These are phyloP conservation scores for Chrysaora quinquecirrha DNA, from an alignment of 30 jellyfish, hydroid and myxozoan genomes.

Conservation along the genomic window DNA sequence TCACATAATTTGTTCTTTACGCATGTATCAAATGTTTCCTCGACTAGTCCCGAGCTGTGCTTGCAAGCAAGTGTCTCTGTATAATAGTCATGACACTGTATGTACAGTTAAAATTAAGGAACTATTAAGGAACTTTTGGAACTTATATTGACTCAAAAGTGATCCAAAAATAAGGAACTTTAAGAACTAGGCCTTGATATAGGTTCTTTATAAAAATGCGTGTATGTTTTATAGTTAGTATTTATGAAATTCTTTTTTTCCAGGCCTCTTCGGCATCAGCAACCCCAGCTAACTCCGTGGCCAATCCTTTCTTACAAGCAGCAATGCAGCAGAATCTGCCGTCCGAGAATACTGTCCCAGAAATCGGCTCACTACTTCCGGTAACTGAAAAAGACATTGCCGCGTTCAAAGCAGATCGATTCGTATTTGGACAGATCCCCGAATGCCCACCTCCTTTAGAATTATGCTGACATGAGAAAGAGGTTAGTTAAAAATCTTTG, in stretches of 20 bases:
- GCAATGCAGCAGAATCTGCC: slow-evolving; percentile 24
- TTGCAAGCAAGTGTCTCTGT: too few relatives aligned
- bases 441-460: slow-evolving; percentile 81
- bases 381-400: slow-evolving; percentile 52
- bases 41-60: too few relatives aligned
- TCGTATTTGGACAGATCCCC: slow-evolving; percentile 59
- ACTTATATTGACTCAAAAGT: too few relatives aligned
- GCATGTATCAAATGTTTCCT: too few relatives aligned
- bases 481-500: neutral
- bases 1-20: too few relatives aligned
- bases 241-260: neutral
- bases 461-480: slow-evolving; percentile 29
- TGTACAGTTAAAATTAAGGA: too few relatives aligned
- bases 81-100: too few relatives aligned
- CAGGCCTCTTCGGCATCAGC: slow-evolving; percentile 12
- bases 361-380: slow-evolving; percentile 30
- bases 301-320: slow-evolving; percentile 57
- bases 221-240: neutral
- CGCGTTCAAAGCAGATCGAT: slow-evolving; percentile 63
- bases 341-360: slow-evolving; percentile 30
- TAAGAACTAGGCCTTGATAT: too few relatives aligned
- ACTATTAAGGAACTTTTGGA: too few relatives aligned
- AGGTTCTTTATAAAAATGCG: too few relatives aligned
- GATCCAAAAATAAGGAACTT: too few relatives aligned
- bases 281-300: neutral